phyloP scores from a whole-genome alignment of 1,140 invertebrate genomes.

The Sipha flava region DNA sequence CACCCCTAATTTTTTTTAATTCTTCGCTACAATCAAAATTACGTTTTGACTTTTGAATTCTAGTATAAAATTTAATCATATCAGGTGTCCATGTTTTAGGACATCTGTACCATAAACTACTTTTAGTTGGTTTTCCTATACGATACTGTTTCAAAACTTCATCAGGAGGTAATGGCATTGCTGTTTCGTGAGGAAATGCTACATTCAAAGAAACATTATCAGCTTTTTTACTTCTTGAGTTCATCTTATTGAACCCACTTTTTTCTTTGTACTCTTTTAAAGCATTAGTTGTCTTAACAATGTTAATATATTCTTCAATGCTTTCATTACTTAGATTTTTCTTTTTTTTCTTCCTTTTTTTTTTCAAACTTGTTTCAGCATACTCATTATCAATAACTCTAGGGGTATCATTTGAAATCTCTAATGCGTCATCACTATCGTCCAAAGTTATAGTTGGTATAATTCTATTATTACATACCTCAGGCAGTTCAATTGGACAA shows the following conservation, averaged over 20 bases:
- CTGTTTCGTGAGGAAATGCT: neutral
- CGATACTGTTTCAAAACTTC: constrained; percentile 27
- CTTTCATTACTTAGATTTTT: neutral
- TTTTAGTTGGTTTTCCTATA: constrained; percentile 6
- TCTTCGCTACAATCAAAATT: constrained; percentile 17
- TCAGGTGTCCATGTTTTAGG: constrained; percentile 21
- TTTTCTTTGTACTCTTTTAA: constrained; percentile 12
- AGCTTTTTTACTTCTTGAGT: neutral
- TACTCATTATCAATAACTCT: neutral
- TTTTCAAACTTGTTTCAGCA: neutral
- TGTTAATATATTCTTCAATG: neutral
- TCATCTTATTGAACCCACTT: constrained; percentile 12
- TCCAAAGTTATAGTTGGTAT: constrained; percentile 1
- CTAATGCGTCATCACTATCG: neutral
- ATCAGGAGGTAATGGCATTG: neutral
- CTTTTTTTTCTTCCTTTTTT: neutral
- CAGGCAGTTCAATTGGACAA: neutral
- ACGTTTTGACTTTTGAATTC: constrained; percentile 21
- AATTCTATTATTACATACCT: neutral
- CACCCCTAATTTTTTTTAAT: constrained; percentile 12
- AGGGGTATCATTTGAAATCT: neutral
- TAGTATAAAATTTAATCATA: constrained; percentile 19
- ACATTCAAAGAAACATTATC: neutral
- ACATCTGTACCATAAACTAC: constrained; percentile 2
- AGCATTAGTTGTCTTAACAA: neutral